A percentile compares a stretch with the other conserved stretches of the same genome.
These are phyloP conservation scores for Hartigia nigra DNA, from an alignment of 2,888 invertebrate genomes.

Conservation along the genomic window DNA sequence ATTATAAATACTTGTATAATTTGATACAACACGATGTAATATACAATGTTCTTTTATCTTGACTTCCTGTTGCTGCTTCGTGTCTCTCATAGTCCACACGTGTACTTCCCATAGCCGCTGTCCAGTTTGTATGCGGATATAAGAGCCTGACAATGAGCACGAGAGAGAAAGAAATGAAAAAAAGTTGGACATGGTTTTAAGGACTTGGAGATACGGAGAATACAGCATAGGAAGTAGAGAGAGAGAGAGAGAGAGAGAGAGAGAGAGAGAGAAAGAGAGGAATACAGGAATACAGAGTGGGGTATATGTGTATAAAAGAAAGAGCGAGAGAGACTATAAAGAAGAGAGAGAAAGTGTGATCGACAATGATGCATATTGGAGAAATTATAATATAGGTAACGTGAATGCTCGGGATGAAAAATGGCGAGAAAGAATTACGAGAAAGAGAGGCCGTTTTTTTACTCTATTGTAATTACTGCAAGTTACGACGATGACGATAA, in stretches of 20 bases:
- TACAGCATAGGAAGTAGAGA: neutral
- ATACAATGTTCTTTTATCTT: neutral
- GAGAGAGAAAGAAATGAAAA: neutral
- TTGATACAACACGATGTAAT: neutral
- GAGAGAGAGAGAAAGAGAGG: neutral
- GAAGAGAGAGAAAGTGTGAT: neutral
- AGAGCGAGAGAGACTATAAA: neutral
- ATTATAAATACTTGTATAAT: neutral
- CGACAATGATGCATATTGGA: neutral
- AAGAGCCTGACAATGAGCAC: neutral
- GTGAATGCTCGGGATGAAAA: neutral
- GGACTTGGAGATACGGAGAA: neutral
- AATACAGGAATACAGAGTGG: neutral
- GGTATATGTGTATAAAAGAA: neutral
- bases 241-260: neutral
- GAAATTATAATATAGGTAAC: neutral
- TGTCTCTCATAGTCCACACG: neutral
- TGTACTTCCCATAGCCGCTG: neutral
- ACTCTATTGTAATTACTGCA: constrained; percentile 38
- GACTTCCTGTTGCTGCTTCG: neutral
- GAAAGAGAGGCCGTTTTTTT: constrained; percentile 34
- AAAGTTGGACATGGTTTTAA: neutral
- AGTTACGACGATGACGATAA: constrained; percentile 39
- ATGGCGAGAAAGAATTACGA: neutral
- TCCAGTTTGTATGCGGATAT: neutral